phyloP scores from a whole-genome alignment of 2,888 invertebrate genomes.

The Tinea pellionella region DNA sequence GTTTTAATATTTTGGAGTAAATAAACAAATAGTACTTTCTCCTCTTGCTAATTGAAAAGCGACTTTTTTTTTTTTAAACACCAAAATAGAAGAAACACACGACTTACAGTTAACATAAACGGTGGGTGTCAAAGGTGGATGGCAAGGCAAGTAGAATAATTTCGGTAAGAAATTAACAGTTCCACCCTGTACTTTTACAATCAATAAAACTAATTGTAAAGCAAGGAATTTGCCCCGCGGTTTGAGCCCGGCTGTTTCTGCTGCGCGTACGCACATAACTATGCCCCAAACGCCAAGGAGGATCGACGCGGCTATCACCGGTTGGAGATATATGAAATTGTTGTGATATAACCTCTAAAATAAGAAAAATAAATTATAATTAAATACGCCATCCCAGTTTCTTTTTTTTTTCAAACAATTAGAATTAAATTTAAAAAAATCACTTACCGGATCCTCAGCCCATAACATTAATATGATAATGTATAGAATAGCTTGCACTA shows the following conservation, averaged over 20 bases:
- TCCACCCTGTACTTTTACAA: slow-evolving; percentile 75
- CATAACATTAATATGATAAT: slow-evolving; percentile 69
- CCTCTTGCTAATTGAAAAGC: too few relatives aligned
- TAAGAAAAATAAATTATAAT: not conserved
- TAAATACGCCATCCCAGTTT: too few relatives aligned
- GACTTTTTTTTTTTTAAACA: too few relatives aligned
- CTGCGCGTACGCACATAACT: slow-evolving; percentile 69
- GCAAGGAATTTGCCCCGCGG: slow-evolving; percentile 65
- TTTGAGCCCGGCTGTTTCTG: slow-evolving; percentile 46
- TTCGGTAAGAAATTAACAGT: slow-evolving; percentile 68
- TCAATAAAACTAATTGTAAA: slow-evolving; percentile 73
- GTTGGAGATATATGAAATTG: slow-evolving; percentile 73
- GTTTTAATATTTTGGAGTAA: too few relatives aligned
- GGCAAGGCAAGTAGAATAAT: slow-evolving; percentile 70
- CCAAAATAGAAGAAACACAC: not conserved
- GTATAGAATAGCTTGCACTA: slow-evolving; percentile 74
- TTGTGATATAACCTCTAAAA: slow-evolving; percentile 68
- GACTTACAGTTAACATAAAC: slow-evolving; percentile 75
- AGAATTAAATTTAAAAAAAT: not conserved
- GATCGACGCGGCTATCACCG: slow-evolving; percentile 73
- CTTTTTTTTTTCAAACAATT: too few relatives aligned
- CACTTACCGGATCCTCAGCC: slow-evolving; percentile 74
- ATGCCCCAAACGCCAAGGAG: slow-evolving; percentile 77
- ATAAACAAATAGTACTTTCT: not conserved
- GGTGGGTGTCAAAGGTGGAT: slow-evolving; percentile 72